phyloP scores from a whole-genome alignment of 2,113 vertebrate species.

The Ondatra zibethicus region DNA sequence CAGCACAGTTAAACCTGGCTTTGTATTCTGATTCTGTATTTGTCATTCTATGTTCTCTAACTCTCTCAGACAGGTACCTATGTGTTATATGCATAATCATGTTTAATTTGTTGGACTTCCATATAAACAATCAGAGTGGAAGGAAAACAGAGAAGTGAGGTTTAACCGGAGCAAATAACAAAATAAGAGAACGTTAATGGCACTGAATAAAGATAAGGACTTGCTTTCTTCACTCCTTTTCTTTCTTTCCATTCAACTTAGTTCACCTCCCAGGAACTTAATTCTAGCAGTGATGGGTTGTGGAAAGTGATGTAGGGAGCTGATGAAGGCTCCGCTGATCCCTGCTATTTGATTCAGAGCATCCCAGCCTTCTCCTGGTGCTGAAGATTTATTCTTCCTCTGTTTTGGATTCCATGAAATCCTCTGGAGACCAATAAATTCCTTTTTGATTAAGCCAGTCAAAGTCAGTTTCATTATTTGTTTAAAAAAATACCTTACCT shows the following conservation, averaged over 20 bases:
- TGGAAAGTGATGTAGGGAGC: neutral
- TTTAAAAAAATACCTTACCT: neutral
- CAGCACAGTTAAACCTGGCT: constrained; percentile 43
- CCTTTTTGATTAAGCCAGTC: constrained; percentile 47
- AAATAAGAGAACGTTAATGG: neutral
- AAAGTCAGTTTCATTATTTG: constrained; percentile 43
- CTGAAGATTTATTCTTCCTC: constrained; percentile 24
- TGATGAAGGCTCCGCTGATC: neutral
- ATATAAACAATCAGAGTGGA: neutral
- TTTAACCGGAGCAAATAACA: neutral
- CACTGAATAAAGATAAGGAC: neutral
- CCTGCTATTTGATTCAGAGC: constrained; percentile 6
- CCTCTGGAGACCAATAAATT: constrained; percentile 56
- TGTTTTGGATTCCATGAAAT: constrained; percentile 27
- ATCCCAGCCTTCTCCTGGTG: constrained; percentile 4
- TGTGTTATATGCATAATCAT: neutral
- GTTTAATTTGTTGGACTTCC: constrained; percentile 45
- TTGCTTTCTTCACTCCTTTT: neutral
- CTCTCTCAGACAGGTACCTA: neutral
- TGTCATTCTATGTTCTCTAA: constrained; percentile 41
- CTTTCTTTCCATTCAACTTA: neutral
- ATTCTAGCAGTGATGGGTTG: neutral
- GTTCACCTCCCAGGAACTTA: neutral
- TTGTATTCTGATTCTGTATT: neutral
- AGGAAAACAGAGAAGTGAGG: neutral